Evolutionary conservation across 2,113 vertebrate species (phyloP).

Genomic region (Pica pica): DNA sequence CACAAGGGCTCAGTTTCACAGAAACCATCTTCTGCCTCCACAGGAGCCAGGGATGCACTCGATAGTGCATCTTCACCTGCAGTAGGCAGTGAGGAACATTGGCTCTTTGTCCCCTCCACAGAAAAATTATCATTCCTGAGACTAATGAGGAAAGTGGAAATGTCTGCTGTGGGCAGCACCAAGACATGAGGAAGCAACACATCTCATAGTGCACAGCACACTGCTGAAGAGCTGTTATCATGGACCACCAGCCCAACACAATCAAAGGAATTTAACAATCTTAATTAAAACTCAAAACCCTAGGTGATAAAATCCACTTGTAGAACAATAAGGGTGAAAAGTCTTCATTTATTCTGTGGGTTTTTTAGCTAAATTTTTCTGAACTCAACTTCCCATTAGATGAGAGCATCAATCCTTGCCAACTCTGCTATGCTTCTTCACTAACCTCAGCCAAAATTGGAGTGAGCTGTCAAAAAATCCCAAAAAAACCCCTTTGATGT

Average conservation of each 20-base stretch:
- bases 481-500: background rate
- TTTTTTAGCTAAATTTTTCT: background rate
- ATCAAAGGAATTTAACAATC: background rate
- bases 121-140: background rate
- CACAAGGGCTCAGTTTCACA: background rate
- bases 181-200: background rate
- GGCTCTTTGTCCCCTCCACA: background rate
- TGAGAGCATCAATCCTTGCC: background rate
- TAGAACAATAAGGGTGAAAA: background rate
- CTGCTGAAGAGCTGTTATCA: background rate
- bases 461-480: background rate
- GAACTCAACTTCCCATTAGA: background rate
- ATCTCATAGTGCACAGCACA: background rate
- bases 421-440: background rate
- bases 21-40: background rate
- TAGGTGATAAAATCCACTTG: background rate
- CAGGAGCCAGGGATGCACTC: background rate
- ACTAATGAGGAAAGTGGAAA: background rate
- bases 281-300: slow-evolving; percentile 4
- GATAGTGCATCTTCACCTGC: background rate
- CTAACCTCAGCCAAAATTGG: background rate
- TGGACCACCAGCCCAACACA: background rate
- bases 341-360: background rate
- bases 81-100: background rate
- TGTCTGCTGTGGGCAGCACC: background rate